Percentiles rank a stretch among this genome's conserved stretches.
Conservation (phyloP, 2,113 vertebrate genomes). For the Forbesichthys agassizii region DNA sequence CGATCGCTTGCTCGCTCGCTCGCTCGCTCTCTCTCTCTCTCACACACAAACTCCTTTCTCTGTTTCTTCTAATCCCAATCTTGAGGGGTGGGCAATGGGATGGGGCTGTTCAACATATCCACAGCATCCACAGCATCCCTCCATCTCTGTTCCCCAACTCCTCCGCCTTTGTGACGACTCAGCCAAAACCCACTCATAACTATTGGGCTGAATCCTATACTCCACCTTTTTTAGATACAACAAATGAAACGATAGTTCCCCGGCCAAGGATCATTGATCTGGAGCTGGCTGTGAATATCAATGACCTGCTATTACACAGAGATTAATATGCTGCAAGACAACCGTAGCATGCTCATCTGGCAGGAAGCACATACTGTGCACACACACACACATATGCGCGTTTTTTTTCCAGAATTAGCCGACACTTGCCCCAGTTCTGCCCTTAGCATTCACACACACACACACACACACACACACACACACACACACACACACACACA, state of each 20-base stretch:
- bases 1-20: not conserved
- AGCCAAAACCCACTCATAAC: constrained; percentile 53
- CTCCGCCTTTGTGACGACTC: constrained; percentile 46
- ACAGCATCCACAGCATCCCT: no score
- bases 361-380: not conserved
- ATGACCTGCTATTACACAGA: constrained; percentile 60
- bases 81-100: not conserved
- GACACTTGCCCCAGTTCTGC: not conserved
- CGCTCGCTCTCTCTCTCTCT: constrained; percentile 6
- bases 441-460: not conserved
- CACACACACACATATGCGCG: not conserved
- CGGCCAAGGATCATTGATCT: constrained; percentile 65
- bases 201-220: constrained; percentile 53
- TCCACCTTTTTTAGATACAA: constrained; percentile 57
- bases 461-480: not conserved
- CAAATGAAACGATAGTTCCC: constrained; percentile 63
- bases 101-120: not conserved
- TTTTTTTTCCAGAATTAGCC: no score
- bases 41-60: constrained; percentile 1
- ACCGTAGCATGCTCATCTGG: constrained; percentile 9
- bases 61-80: not conserved
- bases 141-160: not conserved
- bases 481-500: not conserved
- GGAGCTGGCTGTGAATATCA: constrained; percentile 67
- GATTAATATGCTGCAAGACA: constrained; percentile 55